phyloP scores from a whole-genome alignment of 2,797 vertebrate genomes.

The Rhynchonycteris naso region DNA sequence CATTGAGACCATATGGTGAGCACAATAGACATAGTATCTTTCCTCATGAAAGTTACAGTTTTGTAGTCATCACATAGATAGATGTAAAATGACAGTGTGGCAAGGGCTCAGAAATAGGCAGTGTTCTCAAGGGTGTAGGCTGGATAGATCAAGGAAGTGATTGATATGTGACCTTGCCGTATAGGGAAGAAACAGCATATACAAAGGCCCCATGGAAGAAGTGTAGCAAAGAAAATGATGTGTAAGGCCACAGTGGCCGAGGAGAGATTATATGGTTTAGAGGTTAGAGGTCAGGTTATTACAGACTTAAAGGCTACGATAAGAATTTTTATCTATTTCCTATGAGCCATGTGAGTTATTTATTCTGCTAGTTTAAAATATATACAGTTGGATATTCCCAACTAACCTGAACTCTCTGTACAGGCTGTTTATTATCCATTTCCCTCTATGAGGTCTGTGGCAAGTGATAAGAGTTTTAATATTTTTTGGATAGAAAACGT shows the following conservation, averaged over 20 bases:
- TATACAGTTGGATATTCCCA: no score
- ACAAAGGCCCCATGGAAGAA: not conserved
- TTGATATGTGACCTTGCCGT: not conserved
- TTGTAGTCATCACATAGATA: not conserved
- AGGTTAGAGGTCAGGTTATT: not conserved
- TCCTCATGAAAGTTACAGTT: not conserved
- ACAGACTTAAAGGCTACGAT: not conserved
- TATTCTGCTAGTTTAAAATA: not conserved
- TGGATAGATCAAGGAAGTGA: not conserved
- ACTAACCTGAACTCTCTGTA: not conserved
- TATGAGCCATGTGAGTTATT: not conserved
- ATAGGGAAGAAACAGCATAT: not conserved
- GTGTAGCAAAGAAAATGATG: not conserved
- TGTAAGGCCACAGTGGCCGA: not conserved
- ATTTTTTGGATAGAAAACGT: not conserved
- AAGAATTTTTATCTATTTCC: constrained; percentile 28
- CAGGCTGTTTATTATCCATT: not conserved
- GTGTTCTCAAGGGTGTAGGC: not conserved
- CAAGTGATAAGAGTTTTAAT: not conserved
- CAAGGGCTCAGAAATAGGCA: not conserved
- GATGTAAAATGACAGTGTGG: not conserved
- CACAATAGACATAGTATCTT: not conserved
- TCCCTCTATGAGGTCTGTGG: not conserved
- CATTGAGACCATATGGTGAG: not conserved
- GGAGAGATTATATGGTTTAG: not conserved